These are phyloP conservation scores for Adrianichthys oophorus DNA, from an alignment of 2,797 vertebrate genomes.

Conservation along the genomic window DNA sequence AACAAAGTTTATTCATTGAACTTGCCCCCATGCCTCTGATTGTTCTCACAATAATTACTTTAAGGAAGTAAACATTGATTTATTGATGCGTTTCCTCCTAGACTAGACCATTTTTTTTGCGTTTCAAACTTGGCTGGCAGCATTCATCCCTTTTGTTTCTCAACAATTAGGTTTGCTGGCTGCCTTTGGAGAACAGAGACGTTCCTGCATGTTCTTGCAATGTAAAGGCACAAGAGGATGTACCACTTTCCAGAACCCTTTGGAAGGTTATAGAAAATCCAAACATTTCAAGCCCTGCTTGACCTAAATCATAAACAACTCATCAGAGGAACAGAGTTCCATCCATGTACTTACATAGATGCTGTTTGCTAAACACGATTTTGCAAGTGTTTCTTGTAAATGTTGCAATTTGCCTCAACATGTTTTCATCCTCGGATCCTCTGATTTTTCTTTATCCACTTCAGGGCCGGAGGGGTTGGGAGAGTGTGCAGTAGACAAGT, in stretches of 20 bases:
- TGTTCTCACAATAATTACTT: constrained; percentile 2
- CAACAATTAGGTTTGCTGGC: constrained; percentile 28
- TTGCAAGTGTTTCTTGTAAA: constrained; percentile 43
- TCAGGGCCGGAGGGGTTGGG: too few relatives aligned
- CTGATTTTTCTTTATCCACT: too few relatives aligned
- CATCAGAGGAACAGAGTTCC: constrained; percentile 50
- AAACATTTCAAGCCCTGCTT: constrained; percentile 50
- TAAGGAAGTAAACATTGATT: constrained; percentile 16
- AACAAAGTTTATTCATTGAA: constrained; percentile 22
- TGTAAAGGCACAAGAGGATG: constrained; percentile 28
- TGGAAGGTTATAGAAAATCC: constrained; percentile 59
- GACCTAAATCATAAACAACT: constrained; percentile 58
- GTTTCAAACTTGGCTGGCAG: too few relatives aligned
- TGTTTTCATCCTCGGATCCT: constrained; percentile 24
- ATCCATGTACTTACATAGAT: constrained; percentile 37
- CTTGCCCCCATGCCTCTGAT: constrained; percentile 14
- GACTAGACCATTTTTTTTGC: neutral
- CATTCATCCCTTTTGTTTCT: too few relatives aligned
- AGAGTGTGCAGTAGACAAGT: too few relatives aligned
- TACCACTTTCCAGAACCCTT: constrained; percentile 47
- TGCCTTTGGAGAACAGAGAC: constrained; percentile 24
- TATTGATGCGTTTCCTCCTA: constrained; percentile 5
- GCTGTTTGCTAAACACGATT: constrained; percentile 35
- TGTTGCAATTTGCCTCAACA: constrained; percentile 20
- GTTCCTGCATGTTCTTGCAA: constrained; percentile 62